A percentile compares a stretch with the other conserved stretches of the same genome.
Evolutionary conservation across 2,113 vertebrate species (phyloP).

Genomic region (Bostrychus sinensis): DNA sequence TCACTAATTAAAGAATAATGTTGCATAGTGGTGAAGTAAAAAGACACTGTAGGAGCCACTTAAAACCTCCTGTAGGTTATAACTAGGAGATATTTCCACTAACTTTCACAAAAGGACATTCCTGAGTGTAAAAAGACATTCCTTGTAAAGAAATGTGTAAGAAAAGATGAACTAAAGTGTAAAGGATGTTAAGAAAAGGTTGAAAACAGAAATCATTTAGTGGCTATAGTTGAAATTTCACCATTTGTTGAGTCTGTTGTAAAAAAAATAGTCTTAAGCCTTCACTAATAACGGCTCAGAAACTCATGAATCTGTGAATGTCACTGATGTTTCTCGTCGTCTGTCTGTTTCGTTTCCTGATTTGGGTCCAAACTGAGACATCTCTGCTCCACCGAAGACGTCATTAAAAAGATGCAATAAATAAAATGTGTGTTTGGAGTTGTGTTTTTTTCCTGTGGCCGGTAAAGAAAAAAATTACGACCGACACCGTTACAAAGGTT

Average conservation of each 20-base stretch:
- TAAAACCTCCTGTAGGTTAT: neutral
- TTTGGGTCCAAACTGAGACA: slow-evolving; percentile 60
- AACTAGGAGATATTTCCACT: slow-evolving; percentile 15
- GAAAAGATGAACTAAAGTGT: slow-evolving; percentile 27
- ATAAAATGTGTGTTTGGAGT: neutral
- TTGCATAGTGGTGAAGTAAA: neutral
- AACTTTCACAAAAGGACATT: slow-evolving; percentile 56
- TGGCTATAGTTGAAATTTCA: too few species aligned
- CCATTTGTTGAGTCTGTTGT: neutral
- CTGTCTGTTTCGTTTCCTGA: slow-evolving; percentile 18
- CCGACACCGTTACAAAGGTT: too few species aligned
- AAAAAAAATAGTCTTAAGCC: slow-evolving; percentile 12
- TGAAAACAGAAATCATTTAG: neutral
- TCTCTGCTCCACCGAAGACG: slow-evolving; percentile 66
- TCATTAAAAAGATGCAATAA: slow-evolving; percentile 79
- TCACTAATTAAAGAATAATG: neutral
- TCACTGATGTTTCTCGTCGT: slow-evolving; percentile 33
- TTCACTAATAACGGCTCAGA: neutral
- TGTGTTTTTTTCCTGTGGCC: slow-evolving; percentile 28
- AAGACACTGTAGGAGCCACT: neutral
- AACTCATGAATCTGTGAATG: slow-evolving; percentile 23
- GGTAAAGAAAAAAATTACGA: neutral
- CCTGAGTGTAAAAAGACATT: slow-evolving; percentile 61
- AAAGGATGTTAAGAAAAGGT: slow-evolving; percentile 9
- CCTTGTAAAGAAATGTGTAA: slow-evolving; percentile 41